phyloP scores from a whole-genome alignment of 2,797 vertebrate species.

The Enteromius radiatus region DNA sequence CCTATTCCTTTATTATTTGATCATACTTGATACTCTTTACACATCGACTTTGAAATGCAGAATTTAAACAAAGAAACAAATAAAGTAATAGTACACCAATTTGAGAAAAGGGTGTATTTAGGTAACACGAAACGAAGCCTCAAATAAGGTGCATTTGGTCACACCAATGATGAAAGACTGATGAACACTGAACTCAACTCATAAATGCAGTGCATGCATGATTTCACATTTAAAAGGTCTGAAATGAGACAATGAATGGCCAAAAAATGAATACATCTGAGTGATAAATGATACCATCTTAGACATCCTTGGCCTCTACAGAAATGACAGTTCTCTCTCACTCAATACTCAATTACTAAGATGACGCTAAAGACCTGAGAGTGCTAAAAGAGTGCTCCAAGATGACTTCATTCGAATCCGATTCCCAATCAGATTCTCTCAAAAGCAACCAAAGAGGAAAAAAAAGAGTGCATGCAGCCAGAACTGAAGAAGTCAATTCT shows the following conservation, averaged over 20 bases:
- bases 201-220: background rate
- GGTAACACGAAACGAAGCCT: background rate
- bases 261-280: background rate
- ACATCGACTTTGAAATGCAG: background rate
- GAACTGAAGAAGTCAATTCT: slow-evolving; percentile 1
- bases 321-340: slow-evolving; percentile 14
- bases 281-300: slow-evolving; percentile 31
- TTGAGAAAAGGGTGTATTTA: background rate
- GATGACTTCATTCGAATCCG: background rate
- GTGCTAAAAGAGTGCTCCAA: background rate
- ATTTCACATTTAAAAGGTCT: background rate
- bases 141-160: background rate
- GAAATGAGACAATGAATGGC: slow-evolving; percentile 13
- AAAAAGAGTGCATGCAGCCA: background rate
- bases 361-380: background rate
- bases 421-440: background rate
- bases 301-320: slow-evolving; percentile 22
- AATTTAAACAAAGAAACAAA: background rate
- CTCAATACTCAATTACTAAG: slow-evolving; percentile 14
- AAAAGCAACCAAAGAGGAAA: background rate
- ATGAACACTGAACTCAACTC: background rate
- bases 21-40: background rate
- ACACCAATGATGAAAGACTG: background rate
- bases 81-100: background rate
- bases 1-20: background rate